A percentile compares a stretch with the other conserved stretches of the same genome.
Conservation (phyloP, 92 coral and sea anemone genomes). For the Meandrina meandrites region DNA sequence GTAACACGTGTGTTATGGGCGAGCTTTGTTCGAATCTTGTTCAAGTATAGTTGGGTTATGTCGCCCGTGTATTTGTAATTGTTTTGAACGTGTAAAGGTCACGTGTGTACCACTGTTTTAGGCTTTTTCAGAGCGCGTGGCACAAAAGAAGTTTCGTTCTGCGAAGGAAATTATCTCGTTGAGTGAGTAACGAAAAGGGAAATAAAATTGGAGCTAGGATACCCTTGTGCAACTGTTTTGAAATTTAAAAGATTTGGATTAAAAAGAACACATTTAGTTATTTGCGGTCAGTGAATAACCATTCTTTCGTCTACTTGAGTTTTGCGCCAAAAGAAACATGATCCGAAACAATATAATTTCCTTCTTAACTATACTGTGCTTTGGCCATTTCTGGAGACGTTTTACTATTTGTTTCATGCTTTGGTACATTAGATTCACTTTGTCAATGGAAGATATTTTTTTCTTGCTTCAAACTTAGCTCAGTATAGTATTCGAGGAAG, state of each 20-base stretch:
- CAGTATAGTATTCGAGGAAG: neutral
- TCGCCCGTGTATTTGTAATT: constrained; percentile 34
- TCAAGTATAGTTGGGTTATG: constrained; percentile 25
- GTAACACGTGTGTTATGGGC: constrained; percentile 42
- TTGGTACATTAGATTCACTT: neutral
- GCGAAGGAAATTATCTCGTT: constrained; percentile 6
- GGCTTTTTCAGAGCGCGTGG: constrained; percentile 34
- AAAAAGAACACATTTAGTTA: neutral
- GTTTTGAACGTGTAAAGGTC: constrained; percentile 33
- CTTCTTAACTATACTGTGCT: too few relatives aligned
- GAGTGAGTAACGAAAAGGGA: neutral
- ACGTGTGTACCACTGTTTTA: constrained; percentile 27
- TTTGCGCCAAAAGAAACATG: neutral
- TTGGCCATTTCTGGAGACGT: neutral
- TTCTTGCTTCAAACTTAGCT: neutral
- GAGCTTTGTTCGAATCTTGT: constrained; percentile 34
- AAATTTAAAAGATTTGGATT: neutral
- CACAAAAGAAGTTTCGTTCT: constrained; percentile 2
- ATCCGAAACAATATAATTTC: neutral
- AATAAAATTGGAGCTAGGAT: neutral
- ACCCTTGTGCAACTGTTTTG: neutral
- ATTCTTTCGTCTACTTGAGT: neutral
- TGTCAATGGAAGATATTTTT: neutral
- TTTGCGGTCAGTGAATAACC: neutral
- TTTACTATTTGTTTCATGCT: neutral